Evolutionary conservation across 2,797 vertebrate genomes (phyloP).

Genomic region (Alcedo quadribrachys): DNA sequence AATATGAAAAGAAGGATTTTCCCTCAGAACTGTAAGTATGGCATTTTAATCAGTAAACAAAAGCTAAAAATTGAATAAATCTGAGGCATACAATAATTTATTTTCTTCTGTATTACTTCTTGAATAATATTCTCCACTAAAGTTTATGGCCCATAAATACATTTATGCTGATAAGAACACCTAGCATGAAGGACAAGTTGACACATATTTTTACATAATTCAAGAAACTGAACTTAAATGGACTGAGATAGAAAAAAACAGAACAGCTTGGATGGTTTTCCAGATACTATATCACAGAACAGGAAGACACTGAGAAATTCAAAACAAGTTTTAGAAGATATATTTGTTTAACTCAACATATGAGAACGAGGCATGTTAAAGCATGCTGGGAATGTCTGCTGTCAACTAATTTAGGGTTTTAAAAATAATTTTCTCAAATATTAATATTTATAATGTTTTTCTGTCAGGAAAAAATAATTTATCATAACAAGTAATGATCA

Average conservation of each 20-base stretch:
- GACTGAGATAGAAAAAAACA: background rate
- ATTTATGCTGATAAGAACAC: background rate
- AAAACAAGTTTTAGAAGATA: background rate
- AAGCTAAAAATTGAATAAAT: conserved; percentile 47
- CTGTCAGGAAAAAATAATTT: background rate
- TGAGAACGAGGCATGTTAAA: conserved; percentile 29
- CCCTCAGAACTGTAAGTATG: background rate
- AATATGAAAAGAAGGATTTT: conserved; percentile 15
- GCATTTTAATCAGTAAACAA: conserved; percentile 9
- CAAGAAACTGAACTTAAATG: conserved; percentile 24
- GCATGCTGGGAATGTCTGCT: conserved; percentile 17
- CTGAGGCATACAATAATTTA: conserved; percentile 23
- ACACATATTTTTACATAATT: conserved; percentile 23
- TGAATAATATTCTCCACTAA: conserved; percentile 37
- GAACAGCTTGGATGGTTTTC: background rate
- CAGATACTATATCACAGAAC: background rate
- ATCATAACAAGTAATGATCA: conserved; percentile 2
- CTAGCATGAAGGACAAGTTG: conserved; percentile 42
- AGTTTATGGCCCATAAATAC: conserved; percentile 37
- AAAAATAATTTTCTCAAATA: conserved; percentile 25
- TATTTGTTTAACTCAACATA: conserved; percentile 4
- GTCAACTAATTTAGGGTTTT: conserved; percentile 9
- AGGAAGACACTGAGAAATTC: background rate
- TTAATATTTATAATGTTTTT: conserved; percentile 12
- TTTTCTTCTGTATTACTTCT: conserved; percentile 22